These are phyloP conservation scores for Andricus curvator DNA, from an alignment of 2,888 invertebrate species.

Conservation along the genomic window DNA sequence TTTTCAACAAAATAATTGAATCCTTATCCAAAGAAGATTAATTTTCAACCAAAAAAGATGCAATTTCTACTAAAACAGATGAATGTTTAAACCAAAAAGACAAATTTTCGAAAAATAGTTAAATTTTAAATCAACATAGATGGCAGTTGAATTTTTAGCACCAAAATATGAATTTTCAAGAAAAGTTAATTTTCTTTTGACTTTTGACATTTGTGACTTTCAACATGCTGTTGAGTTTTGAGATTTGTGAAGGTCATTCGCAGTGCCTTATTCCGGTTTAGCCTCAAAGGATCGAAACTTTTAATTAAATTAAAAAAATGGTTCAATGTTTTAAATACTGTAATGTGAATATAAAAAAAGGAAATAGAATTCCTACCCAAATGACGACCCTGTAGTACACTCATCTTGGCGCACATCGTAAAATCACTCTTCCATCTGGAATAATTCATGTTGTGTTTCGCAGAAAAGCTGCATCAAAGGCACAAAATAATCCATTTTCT, in stretches of 20 bases:
- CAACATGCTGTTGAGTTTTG: background rate
- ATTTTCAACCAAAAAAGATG: no score
- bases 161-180: no score
- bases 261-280: background rate
- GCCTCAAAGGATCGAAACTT: background rate
- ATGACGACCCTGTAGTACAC: conserved; percentile 76
- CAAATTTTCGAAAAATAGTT: no score
- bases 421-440: conserved; percentile 44
- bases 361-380: conserved; percentile 68
- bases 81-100: no score
- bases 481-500: conserved; percentile 40
- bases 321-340: background rate
- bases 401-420: conserved; percentile 77
- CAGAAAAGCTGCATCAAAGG: conserved; percentile 34
- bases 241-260: background rate
- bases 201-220: no score
- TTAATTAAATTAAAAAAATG: no score
- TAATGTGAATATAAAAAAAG: background rate
- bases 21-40: no score
- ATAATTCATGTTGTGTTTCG: conserved; percentile 42
- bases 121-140: no score
- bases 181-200: no score
- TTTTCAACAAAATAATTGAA: no score
- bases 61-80: no score
- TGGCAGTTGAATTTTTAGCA: no score